These are phyloP conservation scores for Poeciliopsis infans DNA, from an alignment of 2,797 vertebrate species.

Conservation along the genomic window DNA sequence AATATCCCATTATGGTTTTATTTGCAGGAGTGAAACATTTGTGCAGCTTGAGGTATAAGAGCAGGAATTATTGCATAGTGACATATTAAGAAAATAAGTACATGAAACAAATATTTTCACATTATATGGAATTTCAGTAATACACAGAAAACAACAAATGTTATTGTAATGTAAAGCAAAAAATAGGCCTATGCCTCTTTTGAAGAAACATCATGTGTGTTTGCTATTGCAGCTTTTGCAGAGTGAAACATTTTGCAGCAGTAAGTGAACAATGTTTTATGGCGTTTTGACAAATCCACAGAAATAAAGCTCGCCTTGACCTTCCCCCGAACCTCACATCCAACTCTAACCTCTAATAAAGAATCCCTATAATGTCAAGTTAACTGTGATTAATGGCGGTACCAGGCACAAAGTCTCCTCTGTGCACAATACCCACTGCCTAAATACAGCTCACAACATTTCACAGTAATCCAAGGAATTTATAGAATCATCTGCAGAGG, in stretches of 20 bases:
- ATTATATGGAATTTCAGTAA: neutral
- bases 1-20: constrained; percentile 72
- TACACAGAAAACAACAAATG: neutral
- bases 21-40: constrained; percentile 35
- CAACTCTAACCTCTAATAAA: constrained; percentile 69
- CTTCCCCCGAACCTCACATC: constrained; percentile 44
- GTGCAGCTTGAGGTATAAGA: constrained; percentile 1
- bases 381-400: constrained; percentile 72
- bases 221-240: neutral
- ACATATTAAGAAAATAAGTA: neutral
- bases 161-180: neutral
- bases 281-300: constrained; percentile 34
- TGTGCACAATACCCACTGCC: constrained; percentile 61
- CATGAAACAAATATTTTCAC: neutral
- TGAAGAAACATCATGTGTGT: neutral
- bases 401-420: constrained; percentile 61
- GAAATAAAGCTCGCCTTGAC: constrained; percentile 54
- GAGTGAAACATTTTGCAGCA: neutral
- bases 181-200: neutral
- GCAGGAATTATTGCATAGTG: neutral
- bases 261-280: constrained; percentile 12
- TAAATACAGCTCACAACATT: constrained; percentile 33
- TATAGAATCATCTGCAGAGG: constrained; percentile 43
- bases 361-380: constrained; percentile 66
- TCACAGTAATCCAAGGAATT: constrained; percentile 51